These are phyloP conservation scores for Metallyticus violacea DNA, from an alignment of 2,888 invertebrate species.

Conservation along the genomic window DNA sequence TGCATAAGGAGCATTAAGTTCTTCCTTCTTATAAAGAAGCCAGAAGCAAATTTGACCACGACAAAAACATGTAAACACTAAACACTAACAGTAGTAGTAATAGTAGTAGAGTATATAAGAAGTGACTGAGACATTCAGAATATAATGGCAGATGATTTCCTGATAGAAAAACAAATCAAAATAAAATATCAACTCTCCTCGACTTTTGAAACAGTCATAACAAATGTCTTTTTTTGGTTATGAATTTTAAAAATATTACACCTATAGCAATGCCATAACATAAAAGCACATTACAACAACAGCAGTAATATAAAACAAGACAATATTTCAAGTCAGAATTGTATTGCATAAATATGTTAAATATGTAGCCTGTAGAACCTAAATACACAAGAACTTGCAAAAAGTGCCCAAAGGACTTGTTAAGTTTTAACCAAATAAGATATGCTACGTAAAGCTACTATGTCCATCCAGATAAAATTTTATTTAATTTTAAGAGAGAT, in stretches of 20 bases:
- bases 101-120: constrained; percentile 11
- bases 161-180: background rate
- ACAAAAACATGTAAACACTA: constrained; percentile 25
- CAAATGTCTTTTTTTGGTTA: background rate
- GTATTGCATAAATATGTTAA: background rate
- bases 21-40: background rate
- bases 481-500: constrained; percentile 7
- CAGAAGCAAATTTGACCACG: constrained; percentile 2
- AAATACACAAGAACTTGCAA: no score
- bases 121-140: constrained; percentile 4
- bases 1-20: background rate
- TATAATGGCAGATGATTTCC: background rate
- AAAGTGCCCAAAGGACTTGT: background rate
- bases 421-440: background rate
- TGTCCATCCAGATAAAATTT: constrained; percentile 1
- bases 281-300: background rate
- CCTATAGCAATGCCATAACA: background rate
- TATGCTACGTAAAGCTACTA: background rate
- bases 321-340: background rate
- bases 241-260: background rate
- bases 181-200: background rate
- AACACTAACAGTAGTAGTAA: constrained; percentile 12
- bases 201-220: background rate
- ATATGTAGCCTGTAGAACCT: background rate
- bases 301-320: background rate